Evolutionary conservation across 1,140 invertebrate species (phyloP).

Genomic region (Gerris buenoi): DNA sequence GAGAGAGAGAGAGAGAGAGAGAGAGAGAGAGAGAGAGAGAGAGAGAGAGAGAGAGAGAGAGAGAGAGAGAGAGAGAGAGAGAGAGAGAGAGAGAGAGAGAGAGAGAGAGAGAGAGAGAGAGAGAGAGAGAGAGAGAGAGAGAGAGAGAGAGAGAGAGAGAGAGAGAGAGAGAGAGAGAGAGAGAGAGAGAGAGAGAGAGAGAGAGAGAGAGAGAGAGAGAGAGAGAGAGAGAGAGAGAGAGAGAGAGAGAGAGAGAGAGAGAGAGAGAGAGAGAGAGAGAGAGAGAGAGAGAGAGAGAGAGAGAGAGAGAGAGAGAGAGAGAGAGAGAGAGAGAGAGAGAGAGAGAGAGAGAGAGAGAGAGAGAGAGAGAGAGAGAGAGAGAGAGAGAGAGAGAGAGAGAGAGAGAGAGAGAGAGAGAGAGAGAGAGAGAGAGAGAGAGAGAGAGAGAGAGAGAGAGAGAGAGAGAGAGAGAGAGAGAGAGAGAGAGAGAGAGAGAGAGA

Average conservation of each 20-base stretch:
- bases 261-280: conserved; percentile 12
- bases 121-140: conserved; percentile 13
- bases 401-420: too few species aligned
- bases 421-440: too few species aligned
- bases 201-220: conserved; percentile 9
- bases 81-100: conserved; percentile 12
- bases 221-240: conserved; percentile 11
- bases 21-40: conserved; percentile 13
- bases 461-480: too few species aligned
- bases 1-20: conserved; percentile 15
- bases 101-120: conserved; percentile 12
- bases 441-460: too few species aligned
- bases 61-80: conserved; percentile 13
- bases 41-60: conserved; percentile 13
- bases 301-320: too few species aligned
- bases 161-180: conserved; percentile 13
- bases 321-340: too few species aligned
- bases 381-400: too few species aligned
- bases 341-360: too few species aligned
- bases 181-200: conserved; percentile 11
- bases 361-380: too few species aligned
- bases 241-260: conserved; percentile 13
- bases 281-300: too few species aligned
- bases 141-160: conserved; percentile 13
- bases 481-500: too few species aligned